phyloP scores from a whole-genome alignment of 2,888 invertebrate genomes.

The Orthosia cruda region DNA sequence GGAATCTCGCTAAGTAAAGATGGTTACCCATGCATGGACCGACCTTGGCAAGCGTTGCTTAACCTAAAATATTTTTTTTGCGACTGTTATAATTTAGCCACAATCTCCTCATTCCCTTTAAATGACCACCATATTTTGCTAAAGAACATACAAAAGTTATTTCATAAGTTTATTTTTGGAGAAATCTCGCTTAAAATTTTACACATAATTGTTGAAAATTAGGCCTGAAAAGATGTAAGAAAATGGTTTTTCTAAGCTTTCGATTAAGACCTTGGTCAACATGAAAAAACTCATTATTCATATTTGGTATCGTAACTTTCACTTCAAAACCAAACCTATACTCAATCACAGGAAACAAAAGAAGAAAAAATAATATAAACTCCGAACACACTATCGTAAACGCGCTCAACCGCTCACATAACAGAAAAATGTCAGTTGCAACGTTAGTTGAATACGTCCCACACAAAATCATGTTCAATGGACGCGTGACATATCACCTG shows the following conservation, averaged over 20 bases:
- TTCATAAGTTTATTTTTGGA: too few relatives aligned
- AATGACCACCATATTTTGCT: too few relatives aligned
- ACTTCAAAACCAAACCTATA: constrained; percentile 23
- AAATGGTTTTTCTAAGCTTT: too few relatives aligned
- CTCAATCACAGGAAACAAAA: constrained; percentile 47
- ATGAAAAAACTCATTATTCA: constrained; percentile 5
- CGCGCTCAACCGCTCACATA: constrained; percentile 44
- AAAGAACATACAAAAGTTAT: too few relatives aligned
- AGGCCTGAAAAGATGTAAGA: background rate
- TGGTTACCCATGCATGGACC: too few relatives aligned
- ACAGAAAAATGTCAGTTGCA: constrained; percentile 62
- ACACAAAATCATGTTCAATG: constrained; percentile 62
- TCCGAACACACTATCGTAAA: constrained; percentile 35
- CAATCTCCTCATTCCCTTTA: too few relatives aligned
- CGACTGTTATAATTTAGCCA: too few relatives aligned
- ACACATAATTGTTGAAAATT: background rate
- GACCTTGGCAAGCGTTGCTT: too few relatives aligned
- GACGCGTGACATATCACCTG: constrained; percentile 66
- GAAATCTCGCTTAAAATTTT: too few relatives aligned
- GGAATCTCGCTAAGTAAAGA: too few relatives aligned
- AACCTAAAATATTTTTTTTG: too few relatives aligned
- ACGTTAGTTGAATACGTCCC: constrained; percentile 59
- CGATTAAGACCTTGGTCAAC: accelerated
- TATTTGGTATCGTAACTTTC: background rate
- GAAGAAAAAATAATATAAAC: constrained; percentile 17